phyloP scores from a whole-genome alignment of 2,888 invertebrate genomes.

The Allolobophora icterica region DNA sequence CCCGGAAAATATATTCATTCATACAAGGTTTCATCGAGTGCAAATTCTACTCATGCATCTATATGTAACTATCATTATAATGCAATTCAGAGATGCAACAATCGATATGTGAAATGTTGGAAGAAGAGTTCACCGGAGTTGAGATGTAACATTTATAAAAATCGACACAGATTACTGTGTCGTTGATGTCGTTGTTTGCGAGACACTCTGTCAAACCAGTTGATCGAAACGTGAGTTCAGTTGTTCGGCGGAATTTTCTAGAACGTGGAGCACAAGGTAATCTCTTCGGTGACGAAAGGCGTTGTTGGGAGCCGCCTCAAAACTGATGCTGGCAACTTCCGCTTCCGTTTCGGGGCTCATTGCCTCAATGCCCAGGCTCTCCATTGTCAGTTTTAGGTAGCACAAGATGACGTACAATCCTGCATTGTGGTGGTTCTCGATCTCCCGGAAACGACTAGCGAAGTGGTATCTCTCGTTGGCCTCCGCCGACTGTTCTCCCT shows the following conservation, averaged over 20 bases:
- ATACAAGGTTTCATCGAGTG: neutral
- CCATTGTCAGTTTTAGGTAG: neutral
- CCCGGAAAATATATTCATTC: too few relatives aligned
- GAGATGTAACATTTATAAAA: too few relatives aligned
- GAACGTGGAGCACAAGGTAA: neutral
- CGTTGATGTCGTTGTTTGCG: neutral
- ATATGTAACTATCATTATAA: too few relatives aligned
- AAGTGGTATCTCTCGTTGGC: neutral
- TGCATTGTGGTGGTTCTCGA: neutral
- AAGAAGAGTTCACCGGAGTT: too few relatives aligned
- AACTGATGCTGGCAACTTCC: neutral
- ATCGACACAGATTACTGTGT: too few relatives aligned
- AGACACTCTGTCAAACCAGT: neutral
- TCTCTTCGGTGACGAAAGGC: neutral
- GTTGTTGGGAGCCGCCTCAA: neutral
- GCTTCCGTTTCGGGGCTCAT: neutral
- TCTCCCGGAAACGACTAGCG: neutral
- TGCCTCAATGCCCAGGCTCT: neutral
- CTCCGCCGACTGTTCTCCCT: neutral
- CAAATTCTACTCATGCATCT: too few relatives aligned
- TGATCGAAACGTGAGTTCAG: too few relatives aligned
- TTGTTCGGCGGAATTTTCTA: neutral
- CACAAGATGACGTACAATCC: neutral
- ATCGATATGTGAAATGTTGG: neutral
- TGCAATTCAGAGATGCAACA: too few relatives aligned